Conservation (phyloP, 2,888 invertebrate genomes). For the Limnephilus auricula region DNA sequence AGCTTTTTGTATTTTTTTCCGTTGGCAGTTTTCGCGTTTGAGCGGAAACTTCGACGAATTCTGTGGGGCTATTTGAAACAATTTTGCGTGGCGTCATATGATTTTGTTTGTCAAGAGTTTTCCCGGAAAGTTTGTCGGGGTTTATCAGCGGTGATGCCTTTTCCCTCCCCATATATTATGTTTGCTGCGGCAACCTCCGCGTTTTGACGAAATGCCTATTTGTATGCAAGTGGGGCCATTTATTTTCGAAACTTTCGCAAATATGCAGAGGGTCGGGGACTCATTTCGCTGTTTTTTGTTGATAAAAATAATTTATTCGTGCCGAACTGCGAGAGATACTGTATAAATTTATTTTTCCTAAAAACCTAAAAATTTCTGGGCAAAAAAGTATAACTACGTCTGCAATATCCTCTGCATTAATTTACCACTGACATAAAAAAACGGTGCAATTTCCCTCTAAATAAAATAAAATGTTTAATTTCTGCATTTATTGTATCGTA, state of each 20-base stretch:
- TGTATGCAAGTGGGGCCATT: conserved; percentile 8
- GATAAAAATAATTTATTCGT: neutral
- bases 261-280: neutral
- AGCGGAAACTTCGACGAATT: neutral
- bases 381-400: neutral
- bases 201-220: neutral
- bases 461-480: neutral
- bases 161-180: conserved; percentile 2
- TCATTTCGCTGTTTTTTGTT: conserved; percentile 2
- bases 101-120: conserved; percentile 30
- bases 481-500: neutral
- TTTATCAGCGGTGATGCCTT: conserved; percentile 6
- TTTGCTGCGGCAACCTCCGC: neutral
- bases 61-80: conserved; percentile 41
- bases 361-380: neutral
- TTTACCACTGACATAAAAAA: neutral
- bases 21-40: conserved; percentile 17
- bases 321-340: neutral
- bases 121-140: conserved; percentile 11
- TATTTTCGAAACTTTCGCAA: conserved; percentile 11
- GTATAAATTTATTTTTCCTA: neutral
- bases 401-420: neutral
- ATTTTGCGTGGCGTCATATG: conserved; percentile 33
- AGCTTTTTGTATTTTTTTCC: conserved; percentile 3
- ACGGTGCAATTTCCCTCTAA: too few species aligned